Conservation (phyloP, 1,140 invertebrate genomes). For the Pectinophora gossypiella region DNA sequence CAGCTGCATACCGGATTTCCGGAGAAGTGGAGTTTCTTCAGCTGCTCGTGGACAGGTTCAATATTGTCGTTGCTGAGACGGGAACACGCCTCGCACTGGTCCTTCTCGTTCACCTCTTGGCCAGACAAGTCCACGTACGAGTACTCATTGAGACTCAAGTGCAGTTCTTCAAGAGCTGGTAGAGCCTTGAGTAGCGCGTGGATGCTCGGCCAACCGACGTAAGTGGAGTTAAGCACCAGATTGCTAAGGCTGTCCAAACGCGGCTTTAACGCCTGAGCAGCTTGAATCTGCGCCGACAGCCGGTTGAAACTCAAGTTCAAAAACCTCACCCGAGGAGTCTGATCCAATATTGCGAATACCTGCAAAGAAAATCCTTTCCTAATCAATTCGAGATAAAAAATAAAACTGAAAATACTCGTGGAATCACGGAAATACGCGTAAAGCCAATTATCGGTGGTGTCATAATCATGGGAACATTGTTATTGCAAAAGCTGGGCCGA, state of each 20-base stretch:
- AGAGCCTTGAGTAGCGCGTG: slow-evolving; percentile 83
- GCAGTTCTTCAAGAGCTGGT: slow-evolving; percentile 90
- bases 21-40: slow-evolving; percentile 88
- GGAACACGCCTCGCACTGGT: slow-evolving; percentile 50
- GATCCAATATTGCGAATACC: slow-evolving; percentile 89
- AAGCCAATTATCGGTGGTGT: slow-evolving; percentile 14
- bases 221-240: slow-evolving; percentile 91
- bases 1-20: slow-evolving; percentile 89
- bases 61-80: slow-evolving; percentile 76
- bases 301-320: slow-evolving; percentile 94
- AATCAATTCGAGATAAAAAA: too few relatives aligned
- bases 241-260: slow-evolving; percentile 82
- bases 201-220: slow-evolving; percentile 89
- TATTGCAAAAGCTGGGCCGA: neutral
- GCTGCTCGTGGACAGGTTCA: slow-evolving; percentile 79
- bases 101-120: slow-evolving; percentile 46
- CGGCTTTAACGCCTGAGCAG: slow-evolving; percentile 66
- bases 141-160: slow-evolving; percentile 93
- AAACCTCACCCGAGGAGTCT: slow-evolving; percentile 92
- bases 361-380: slow-evolving; percentile 54
- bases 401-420: too few relatives aligned
- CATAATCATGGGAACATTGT: slow-evolving; percentile 16
- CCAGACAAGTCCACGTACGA: slow-evolving; percentile 79
- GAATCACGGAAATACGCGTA: neutral
- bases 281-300: slow-evolving; percentile 80